Conservation (phyloP, 2,888 invertebrate species). For the Merodon equestris region DNA sequence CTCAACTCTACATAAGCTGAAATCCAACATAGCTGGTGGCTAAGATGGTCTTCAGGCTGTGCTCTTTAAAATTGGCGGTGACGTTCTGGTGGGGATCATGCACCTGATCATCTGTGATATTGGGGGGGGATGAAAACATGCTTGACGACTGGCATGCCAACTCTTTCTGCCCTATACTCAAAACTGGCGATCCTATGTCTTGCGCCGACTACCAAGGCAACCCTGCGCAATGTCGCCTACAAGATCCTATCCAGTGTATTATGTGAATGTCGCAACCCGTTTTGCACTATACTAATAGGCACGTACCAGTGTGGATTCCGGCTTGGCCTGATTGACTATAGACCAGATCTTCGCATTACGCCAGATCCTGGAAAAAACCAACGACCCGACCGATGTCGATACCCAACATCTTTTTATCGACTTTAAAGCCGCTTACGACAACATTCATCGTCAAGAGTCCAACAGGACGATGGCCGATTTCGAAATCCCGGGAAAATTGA, state of each 20-base stretch:
- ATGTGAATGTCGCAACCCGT: not conserved
- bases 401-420: not conserved
- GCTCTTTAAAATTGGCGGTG: no score
- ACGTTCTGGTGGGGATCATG: no score
- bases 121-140: no score
- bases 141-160: no score
- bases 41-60: no score
- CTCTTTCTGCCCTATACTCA: not conserved
- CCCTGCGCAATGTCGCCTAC: conserved; percentile 1
- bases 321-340: not conserved
- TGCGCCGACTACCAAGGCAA: not conserved
- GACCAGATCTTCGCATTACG: not conserved
- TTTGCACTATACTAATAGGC: conserved; percentile 4
- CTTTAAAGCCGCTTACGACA: not conserved
- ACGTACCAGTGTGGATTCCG: conserved; percentile 7
- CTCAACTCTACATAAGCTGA: no score
- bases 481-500: not conserved
- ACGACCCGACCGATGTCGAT: not conserved
- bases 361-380: conserved; percentile 2
- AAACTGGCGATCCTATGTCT: not conserved
- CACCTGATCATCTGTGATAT: no score
- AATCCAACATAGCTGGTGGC: no score
- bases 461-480: not conserved
- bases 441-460: not conserved
- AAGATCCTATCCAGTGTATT: conserved; percentile 2